Base-by-base conservation (phyloP, 2,797 vertebrate genomes). In the Chromobotia macracanthus region DNA sequence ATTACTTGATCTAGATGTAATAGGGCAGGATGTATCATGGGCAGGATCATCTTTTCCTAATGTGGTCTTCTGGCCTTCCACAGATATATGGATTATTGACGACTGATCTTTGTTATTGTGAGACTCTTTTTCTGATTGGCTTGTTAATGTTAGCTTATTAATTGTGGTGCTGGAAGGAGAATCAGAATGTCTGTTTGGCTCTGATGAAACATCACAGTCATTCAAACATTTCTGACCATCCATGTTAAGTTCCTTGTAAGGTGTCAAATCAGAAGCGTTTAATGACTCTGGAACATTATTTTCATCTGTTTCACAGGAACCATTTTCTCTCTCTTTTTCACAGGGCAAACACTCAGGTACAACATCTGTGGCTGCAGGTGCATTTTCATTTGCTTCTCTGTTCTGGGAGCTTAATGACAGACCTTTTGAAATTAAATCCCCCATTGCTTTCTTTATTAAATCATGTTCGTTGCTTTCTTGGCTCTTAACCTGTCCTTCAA, bases 361-460 rank as follows among this genome's bases (percentile, higher is more conserved):
- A 5, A 35, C 46, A 25, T 70, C 35, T 53, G 44, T 23, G 44
- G n/a, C 55, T 63, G 55, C 25, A 60, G 41, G 75, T 35, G 75
- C 31, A 8, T 41, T 25, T 50, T 69, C 66, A 0, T 23, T 55
- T n/a, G 35, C 66, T 38, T 55, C 25, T 46, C 53, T 58, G 65
- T 50, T 60, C 58, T 63, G 76, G 56, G 56, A 70, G 55, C 19
- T 78, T 53, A 51, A 53, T 1, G 76, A 25, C 28, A 70, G 56
- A 51, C 66, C 56, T 51, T 78, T 78, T n/a, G 66, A 61, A 70
- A 78, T 38, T 1, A 78, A 78, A 61, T 63, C 55, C 19, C 76
- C 76, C 67, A 78, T 78, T 61, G 21, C 55, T 61, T 44, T 61
- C 11, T 63, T 78, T 5, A 63, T 21, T 18, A 18, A 18, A 53